These are phyloP conservation scores for Suillia variegata DNA, from an alignment of 2,888 invertebrate genomes.

Conservation along the genomic window DNA sequence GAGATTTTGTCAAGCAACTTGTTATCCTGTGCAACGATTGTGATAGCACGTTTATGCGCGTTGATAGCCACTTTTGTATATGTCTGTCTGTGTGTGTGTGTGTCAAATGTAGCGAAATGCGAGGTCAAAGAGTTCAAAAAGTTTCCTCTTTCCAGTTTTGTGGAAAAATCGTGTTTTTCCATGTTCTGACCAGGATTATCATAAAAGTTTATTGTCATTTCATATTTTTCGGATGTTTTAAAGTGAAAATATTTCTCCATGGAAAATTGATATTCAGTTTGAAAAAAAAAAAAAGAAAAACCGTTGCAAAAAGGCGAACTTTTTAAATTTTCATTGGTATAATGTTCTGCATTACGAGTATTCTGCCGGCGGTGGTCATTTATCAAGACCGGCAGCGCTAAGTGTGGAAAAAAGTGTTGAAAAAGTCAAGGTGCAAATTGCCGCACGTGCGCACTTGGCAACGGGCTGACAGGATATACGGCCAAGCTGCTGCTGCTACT, in stretches of 20 bases:
- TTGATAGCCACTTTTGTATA: neutral
- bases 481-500: too few species aligned
- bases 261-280: too few species aligned
- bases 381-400: neutral
- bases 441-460: conserved; percentile 27
- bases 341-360: neutral
- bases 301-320: neutral
- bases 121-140: neutral
- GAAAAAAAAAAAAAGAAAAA: neutral
- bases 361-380: neutral
- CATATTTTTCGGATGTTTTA: neutral
- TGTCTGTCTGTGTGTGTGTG: neutral
- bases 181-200: neutral
- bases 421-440: conserved; percentile 47
- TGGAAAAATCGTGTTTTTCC: neutral
- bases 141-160: neutral
- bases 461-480: conserved; percentile 23
- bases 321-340: neutral
- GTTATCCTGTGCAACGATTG: conserved; percentile 3
- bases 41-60: conserved; percentile 2
- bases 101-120: neutral
- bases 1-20: conserved; percentile 9
- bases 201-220: neutral
- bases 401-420: neutral
- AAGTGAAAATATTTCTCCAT: neutral